phyloP scores from a whole-genome alignment of 1,140 invertebrate genomes.

The Nilaparvata lugens region DNA sequence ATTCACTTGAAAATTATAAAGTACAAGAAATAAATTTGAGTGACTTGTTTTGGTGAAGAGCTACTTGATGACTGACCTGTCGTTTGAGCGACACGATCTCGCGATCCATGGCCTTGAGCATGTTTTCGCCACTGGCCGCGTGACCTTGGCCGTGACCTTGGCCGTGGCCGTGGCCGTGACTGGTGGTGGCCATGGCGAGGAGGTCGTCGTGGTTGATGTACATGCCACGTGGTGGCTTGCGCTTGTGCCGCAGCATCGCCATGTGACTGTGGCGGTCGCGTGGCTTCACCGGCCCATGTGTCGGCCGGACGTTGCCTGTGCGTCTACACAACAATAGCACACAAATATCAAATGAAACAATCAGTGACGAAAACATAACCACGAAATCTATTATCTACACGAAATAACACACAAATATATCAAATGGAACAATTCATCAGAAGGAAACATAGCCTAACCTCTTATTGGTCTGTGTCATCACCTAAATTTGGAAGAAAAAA shows the following conservation, averaged over 20 bases:
- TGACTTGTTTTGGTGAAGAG: too few relatives aligned
- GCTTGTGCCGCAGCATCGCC: constrained; percentile 68
- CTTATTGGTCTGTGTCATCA: too few relatives aligned
- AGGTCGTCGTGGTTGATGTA: constrained; percentile 95
- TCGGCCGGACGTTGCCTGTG: constrained; percentile 44
- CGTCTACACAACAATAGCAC: too few relatives aligned
- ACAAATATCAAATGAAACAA: too few relatives aligned
- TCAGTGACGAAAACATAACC: too few relatives aligned
- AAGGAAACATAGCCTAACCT: too few relatives aligned
- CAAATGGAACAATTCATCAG: too few relatives aligned
- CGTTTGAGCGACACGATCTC: constrained; percentile 88
- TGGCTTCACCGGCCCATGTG: constrained; percentile 41
- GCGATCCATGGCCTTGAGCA: constrained; percentile 83
- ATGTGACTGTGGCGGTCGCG: constrained; percentile 26
- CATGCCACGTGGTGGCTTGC: constrained; percentile 90
- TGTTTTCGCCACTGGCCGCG: constrained; percentile 53
- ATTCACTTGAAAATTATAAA: too few relatives aligned
- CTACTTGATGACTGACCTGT: constrained; percentile 69
- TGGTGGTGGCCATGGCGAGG: constrained; percentile 64
- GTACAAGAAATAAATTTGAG: too few relatives aligned
- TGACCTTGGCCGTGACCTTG: constrained; percentile 69
- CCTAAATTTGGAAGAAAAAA: too few relatives aligned
- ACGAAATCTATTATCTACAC: too few relatives aligned
- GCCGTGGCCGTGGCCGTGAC: constrained; percentile 49
- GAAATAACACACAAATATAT: too few relatives aligned